Evolutionary conservation across 2,113 vertebrate genomes (phyloP), one percentile per base, ranked within the genome.

Genomic region (Percopsis transmontana): DNA sequence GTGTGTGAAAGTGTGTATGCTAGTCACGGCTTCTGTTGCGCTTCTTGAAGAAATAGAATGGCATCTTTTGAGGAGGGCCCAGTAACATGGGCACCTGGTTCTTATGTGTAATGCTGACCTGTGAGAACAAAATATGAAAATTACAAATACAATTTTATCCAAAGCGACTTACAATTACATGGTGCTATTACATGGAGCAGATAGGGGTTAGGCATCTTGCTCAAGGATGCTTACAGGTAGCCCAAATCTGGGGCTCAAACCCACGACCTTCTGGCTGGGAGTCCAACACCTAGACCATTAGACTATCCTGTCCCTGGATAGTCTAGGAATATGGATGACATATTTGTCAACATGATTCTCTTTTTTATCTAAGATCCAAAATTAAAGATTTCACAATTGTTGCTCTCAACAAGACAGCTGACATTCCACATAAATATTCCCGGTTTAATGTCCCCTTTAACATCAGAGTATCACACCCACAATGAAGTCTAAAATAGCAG

Each of bases 71-170:
- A 0, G 95, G 94, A 0, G 94, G 95, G 0, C 95, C 96, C 85
- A 96, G 84, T 68, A 97, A 84, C 89, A 99, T 95, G 1, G 96
- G 96, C n/a, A 95, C 95, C 92, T 98, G 96, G 91, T 96, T 99
- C 92, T 95, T 97, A 84, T 96, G 95, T 2, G 93, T 97, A 75
- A 99, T 97, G 90, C 90, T 92, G 81, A 98, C 85, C 96, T 99
- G 81, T 71, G 88, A 62, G 45, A 80, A 66, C 45, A 19, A 77
- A 7, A 72, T 0, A 69, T 19, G 75, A 76, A 70, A 12, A 68
- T 18, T 8, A 7, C 14, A 20, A 5, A 45, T 15, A 42, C 18
- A 47, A 41, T 7, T 20, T 9, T 42, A 12, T 45, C 42, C 42
- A 54, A n/a, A n/a, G n/a, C n/a, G n/a, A n/a, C n/a, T n/a, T n/a